These are phyloP conservation scores for Eupithecia abbreviata DNA, from an alignment of 2,888 invertebrate species.

Conservation along the genomic window DNA sequence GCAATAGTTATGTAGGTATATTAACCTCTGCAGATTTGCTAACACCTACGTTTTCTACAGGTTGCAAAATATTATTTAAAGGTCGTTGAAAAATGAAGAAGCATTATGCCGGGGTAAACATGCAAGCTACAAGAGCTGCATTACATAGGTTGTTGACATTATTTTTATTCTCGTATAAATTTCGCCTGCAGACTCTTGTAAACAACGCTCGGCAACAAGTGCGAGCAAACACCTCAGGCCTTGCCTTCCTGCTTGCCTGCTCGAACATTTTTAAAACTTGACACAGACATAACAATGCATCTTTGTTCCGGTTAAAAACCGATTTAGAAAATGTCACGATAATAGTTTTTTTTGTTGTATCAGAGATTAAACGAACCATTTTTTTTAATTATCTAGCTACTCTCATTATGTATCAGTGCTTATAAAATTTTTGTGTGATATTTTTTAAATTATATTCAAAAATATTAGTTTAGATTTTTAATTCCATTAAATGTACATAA, in stretches of 20 bases:
- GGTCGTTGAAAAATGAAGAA: conserved; percentile 21
- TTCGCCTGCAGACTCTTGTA: conserved; percentile 60
- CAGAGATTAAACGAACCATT: not conserved
- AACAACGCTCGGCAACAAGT: conserved; percentile 51
- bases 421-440: no score
- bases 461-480: no score
- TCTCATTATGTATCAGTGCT: no score
- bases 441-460: no score
- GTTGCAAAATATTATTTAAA: not conserved
- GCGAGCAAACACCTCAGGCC: conserved; percentile 39
- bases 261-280: conserved; percentile 30
- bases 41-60: conserved; percentile 13
- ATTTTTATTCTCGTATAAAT: conserved; percentile 59
- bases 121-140: conserved; percentile 37
- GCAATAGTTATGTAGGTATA: not conserved
- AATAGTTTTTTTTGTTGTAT: not conserved
- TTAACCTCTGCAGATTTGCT: not conserved
- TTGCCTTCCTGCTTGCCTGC: conserved; percentile 35
- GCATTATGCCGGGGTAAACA: conserved; percentile 20
- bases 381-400: not conserved
- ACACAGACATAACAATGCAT: conserved; percentile 16
- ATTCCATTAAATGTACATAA: no score
- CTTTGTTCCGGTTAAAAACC: conserved; percentile 29
- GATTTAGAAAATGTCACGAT: conserved; percentile 19
- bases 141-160: conserved; percentile 46